Conservation (phyloP, 2,797 vertebrate species). For the Peromyscus nudipes region DNA sequence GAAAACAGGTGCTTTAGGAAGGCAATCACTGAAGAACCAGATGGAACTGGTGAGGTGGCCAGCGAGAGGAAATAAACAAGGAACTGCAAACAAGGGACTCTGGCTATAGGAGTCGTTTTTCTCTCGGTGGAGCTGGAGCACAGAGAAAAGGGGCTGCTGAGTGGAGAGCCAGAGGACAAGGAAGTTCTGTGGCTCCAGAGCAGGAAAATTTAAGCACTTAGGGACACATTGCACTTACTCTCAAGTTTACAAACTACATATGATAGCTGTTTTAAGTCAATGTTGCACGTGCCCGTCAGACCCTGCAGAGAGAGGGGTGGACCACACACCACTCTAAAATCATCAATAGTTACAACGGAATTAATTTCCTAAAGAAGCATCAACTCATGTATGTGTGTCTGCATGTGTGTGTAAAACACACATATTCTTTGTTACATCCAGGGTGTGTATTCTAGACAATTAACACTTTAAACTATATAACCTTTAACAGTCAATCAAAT, state of each 20-base stretch:
- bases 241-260: conserved; percentile 15
- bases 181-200: neutral
- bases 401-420: neutral
- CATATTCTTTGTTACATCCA: conserved; percentile 58
- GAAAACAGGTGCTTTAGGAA: neutral
- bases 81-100: neutral
- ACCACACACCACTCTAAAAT: conserved; percentile 35
- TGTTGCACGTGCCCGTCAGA: neutral
- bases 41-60: conserved; percentile 1
- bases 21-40: conserved; percentile 48
- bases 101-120: neutral
- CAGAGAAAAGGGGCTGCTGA: neutral
- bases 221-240: neutral
- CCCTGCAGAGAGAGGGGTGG: neutral
- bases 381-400: neutral
- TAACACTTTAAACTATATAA: neutral
- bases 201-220: neutral
- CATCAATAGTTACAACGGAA: neutral
- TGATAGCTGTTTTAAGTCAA: conserved; percentile 9
- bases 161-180: neutral
- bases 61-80: neutral
- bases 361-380: conserved; percentile 39
- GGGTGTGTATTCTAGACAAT: conserved; percentile 28
- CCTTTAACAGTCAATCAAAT: neutral
- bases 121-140: neutral